phyloP scores from a whole-genome alignment of 1,140 invertebrate genomes.

The Heliconius hermathena region DNA sequence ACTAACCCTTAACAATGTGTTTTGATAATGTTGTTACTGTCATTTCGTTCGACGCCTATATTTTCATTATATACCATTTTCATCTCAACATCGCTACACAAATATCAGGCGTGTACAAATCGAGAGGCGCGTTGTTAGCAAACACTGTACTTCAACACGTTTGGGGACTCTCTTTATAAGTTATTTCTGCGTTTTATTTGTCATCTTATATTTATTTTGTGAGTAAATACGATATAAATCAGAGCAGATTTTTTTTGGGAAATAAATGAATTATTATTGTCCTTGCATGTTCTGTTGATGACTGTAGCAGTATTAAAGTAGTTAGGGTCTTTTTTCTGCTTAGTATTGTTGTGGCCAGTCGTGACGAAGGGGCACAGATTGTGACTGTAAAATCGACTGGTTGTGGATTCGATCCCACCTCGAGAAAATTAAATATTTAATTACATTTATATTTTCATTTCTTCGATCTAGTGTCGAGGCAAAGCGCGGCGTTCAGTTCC shows the following conservation, averaged over 20 bases:
- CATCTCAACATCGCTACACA: constrained; percentile 4
- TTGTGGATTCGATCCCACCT: too few species aligned
- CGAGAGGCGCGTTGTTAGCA: constrained; percentile 17
- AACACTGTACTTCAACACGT: constrained; percentile 12
- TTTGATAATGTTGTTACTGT: not conserved
- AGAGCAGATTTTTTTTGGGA: not conserved
- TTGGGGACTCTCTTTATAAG: constrained; percentile 14
- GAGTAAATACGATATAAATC: not conserved
- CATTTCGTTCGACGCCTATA: not conserved
- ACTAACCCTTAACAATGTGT: not conserved
- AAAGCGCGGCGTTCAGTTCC: not conserved
- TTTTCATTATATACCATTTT: constrained; percentile 4
- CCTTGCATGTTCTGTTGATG: not conserved
- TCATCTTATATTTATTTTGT: not conserved
- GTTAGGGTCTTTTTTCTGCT: too few species aligned
- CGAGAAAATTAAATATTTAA: too few species aligned
- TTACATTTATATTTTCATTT: too few species aligned
- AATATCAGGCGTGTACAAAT: not conserved
- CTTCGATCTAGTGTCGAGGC: too few species aligned
- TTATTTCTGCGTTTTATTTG: not conserved
- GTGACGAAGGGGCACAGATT: too few species aligned
- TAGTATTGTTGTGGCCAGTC: too few species aligned
- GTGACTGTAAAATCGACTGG: too few species aligned
- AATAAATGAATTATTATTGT: not conserved
- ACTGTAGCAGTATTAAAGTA: too few species aligned